phyloP scores from a whole-genome alignment of 64 coral and sea anemone species.

The Stylophora pistillata region DNA sequence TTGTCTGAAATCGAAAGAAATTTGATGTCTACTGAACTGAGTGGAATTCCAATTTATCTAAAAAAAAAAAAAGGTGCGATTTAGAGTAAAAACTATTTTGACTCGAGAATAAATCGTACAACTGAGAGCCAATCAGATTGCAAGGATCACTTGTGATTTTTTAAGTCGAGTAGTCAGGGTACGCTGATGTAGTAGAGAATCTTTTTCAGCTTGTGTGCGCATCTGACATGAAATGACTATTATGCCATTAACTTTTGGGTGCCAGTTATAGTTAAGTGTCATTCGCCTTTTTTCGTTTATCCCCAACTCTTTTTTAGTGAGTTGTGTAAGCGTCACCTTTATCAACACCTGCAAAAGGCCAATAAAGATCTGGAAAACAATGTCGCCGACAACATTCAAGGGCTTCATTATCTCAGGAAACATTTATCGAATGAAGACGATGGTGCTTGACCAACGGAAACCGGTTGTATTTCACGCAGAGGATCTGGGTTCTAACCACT shows the following conservation, averaged over 20 bases:
- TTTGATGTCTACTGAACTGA: too few relatives aligned
- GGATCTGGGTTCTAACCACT: slow-evolving; percentile 26
- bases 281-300: neutral
- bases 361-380: slow-evolving; percentile 77
- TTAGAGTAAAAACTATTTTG: too few relatives aligned
- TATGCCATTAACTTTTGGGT: neutral
- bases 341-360: slow-evolving; percentile 66
- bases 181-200: too few relatives aligned
- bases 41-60: too few relatives aligned
- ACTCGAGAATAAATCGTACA: too few relatives aligned
- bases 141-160: too few relatives aligned
- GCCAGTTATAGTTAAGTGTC: neutral
- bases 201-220: too few relatives aligned
- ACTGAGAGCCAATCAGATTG: too few relatives aligned
- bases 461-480: slow-evolving; percentile 68
- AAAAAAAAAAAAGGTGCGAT: too few relatives aligned
- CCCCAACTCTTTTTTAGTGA: slow-evolving; percentile 4
- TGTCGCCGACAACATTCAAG: slow-evolving; percentile 66
- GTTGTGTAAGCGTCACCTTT: slow-evolving; percentile 72
- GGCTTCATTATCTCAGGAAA: slow-evolving; percentile 62
- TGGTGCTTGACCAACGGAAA: slow-evolving; percentile 39
- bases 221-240: too few relatives aligned
- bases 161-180: too few relatives aligned
- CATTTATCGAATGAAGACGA: slow-evolving; percentile 64
- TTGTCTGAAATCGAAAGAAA: too few relatives aligned